Base-by-base conservation (phyloP, 2,888 invertebrate species). In the Phrixothrix hirtus region DNA sequence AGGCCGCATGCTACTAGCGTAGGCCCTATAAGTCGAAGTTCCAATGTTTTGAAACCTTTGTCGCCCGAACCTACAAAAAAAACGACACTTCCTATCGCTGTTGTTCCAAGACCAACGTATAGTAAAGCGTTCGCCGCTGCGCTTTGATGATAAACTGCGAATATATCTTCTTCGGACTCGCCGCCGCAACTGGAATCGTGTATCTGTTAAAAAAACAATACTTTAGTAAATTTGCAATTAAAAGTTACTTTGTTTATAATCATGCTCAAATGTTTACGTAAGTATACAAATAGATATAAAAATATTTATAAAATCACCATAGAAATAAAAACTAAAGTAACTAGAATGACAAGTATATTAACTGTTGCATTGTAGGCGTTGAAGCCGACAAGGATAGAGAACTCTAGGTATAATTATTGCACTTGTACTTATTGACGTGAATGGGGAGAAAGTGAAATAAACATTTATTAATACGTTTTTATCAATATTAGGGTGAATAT, bases 1-100 rank as follows among this genome's bases (percentile, higher is more conserved):
- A 91, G 81, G 64, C 92, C 92, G 65, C 89, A 82, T 68, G 83
- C 85, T 72, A 71, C 65, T 50, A 76, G 61, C 57, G 89, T 87
- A 57, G 92, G 92, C 58, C 93, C 93, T 76, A 92, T 90, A 69
- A 92, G 82, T 66, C 91, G 84, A 64, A 93, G 79, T 72, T 91
- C 92, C 59, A 89, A 84, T 60, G 92, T 92, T 77, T 86, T 90
- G 83, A 88, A 92, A 77, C 86, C 83, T 78, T 92, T 91, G 79
- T 92, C 92, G 69, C 92, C 92, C 60, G 92, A 90, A 65, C 92
- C 92, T 61, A 92, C 92, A 79, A 92, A 92, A 73, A 90, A 89
- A 67, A 92, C 89, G 66, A 92, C 88, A 68, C 91, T 84, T 47
- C 92, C 93, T 63, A 92, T 80, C 14, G 92, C 89, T 55, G 91